Conservation (phyloP, 2,113 vertebrate species). For the Xiphophorus couchianus region DNA sequence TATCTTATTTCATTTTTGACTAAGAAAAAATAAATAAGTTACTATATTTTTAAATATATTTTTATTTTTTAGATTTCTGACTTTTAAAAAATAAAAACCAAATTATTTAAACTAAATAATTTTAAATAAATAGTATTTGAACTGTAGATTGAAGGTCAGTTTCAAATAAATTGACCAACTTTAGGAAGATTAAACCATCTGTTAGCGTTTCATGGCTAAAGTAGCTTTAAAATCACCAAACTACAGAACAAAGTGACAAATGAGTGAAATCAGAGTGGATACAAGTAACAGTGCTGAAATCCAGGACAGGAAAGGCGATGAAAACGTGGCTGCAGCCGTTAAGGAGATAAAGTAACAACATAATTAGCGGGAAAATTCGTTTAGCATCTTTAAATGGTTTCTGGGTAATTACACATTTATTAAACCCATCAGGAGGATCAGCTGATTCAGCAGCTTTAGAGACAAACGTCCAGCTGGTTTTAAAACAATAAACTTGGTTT, state of each 20-base stretch:
- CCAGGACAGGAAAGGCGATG: not conserved
- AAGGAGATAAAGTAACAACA: not conserved
- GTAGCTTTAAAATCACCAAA: no score
- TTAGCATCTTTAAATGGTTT: not conserved
- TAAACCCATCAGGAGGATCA: conserved; percentile 4
- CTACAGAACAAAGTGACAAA: no score
- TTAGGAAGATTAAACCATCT: no score
- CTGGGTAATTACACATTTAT: conserved; percentile 33
- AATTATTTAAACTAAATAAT: not conserved
- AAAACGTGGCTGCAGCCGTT: not conserved
- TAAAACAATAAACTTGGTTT: not conserved
- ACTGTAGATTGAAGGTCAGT: no score
- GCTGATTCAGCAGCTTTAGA: conserved; percentile 33
- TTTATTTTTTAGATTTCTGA: not conserved
- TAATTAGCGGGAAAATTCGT: not conserved
- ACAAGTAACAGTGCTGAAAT: no score
- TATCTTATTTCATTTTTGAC: no score
- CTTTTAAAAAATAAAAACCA: not conserved
- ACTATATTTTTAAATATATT: no score
- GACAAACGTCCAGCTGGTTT: not conserved
- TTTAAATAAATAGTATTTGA: no score
- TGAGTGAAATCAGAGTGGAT: no score
- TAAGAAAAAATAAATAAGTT: no score
- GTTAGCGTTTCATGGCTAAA: no score
- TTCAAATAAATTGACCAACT: no score